A percentile compares a stretch with the other conserved stretches of the same genome.
Conservation (phyloP, 1,140 invertebrate genomes). For the Euglossa dilemma region DNA sequence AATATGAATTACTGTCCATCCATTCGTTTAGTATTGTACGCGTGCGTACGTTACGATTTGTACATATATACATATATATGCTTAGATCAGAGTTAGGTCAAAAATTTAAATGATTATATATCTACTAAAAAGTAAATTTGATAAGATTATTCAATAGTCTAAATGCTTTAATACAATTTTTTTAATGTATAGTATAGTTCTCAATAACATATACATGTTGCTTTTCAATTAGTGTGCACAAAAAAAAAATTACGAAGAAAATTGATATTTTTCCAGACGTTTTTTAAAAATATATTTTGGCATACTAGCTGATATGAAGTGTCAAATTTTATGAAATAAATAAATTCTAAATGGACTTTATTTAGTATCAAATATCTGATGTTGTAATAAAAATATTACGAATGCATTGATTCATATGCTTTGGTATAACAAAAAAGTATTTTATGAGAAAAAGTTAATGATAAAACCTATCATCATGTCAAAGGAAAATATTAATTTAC, state of each 20-base stretch:
- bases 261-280: background rate
- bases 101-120: background rate
- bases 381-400: background rate
- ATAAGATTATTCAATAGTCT: background rate
- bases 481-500: constrained; percentile 72
- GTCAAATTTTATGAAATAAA: background rate
- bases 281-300: background rate
- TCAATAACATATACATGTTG: background rate
- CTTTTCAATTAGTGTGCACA: background rate
- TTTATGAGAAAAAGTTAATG: background rate
- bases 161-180: background rate
- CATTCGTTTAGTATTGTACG: constrained; percentile 9
- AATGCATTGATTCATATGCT: background rate
- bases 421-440: background rate
- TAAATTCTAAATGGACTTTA: background rate
- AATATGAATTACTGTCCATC: constrained; percentile 28
- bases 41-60: background rate
- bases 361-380: background rate
- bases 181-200: background rate
- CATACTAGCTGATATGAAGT: background rate
- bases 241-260: too few species aligned
- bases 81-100: background rate
- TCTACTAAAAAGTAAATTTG: background rate
- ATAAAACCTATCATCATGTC: constrained; percentile 65
- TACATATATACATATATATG: background rate